Conservation (phyloP, 2,797 vertebrate species). For the Semaprochilodus insignis region DNA sequence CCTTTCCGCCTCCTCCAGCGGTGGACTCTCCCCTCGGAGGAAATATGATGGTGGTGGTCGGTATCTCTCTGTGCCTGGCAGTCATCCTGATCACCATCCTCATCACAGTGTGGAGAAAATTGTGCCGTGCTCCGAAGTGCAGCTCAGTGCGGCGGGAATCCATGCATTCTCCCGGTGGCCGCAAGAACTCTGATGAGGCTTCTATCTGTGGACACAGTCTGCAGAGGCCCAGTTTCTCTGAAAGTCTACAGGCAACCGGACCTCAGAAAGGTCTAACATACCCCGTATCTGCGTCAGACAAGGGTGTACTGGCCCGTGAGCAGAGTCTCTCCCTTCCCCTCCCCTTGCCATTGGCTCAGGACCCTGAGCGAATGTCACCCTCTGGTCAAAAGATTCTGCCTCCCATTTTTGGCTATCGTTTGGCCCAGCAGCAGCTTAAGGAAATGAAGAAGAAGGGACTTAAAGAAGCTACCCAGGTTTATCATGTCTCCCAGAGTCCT, state of each 20-base stretch:
- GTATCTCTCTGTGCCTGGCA: slow-evolving; percentile 90
- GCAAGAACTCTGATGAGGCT: slow-evolving; percentile 92
- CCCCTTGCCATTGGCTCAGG: slow-evolving; percentile 66
- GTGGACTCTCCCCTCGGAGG: slow-evolving; percentile 71
- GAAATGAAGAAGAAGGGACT: slow-evolving; percentile 97
- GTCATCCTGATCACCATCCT: slow-evolving; percentile 90
- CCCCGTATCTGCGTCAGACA: slow-evolving; percentile 61
- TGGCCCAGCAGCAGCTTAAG: slow-evolving; percentile 96
- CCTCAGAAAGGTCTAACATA: slow-evolving; percentile 68
- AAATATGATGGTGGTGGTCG: slow-evolving; percentile 89
- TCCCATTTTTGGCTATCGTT: slow-evolving; percentile 92
- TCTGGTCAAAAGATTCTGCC: slow-evolving; percentile 90
- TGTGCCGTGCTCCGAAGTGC: slow-evolving; percentile 86
- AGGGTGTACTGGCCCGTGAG: slow-evolving; percentile 72
- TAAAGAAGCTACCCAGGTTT: slow-evolving; percentile 91
- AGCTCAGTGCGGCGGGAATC: slow-evolving; percentile 79
- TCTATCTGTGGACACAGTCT: slow-evolving; percentile 88
- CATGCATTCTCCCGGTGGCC: slow-evolving; percentile 81
- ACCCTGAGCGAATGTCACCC: slow-evolving; percentile 85
- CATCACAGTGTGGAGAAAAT: slow-evolving; percentile 91
- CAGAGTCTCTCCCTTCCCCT: slow-evolving; percentile 71
- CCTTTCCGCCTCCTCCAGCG: slow-evolving; percentile 58
- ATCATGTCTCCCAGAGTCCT: slow-evolving; percentile 94
- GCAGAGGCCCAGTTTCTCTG: slow-evolving; percentile 85
- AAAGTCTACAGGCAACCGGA: slow-evolving; percentile 72